Percentiles rank a stretch among this genome's conserved stretches.
phyloP scores from a whole-genome alignment of 1,140 invertebrate genomes.

The Laodelphax striatellus region DNA sequence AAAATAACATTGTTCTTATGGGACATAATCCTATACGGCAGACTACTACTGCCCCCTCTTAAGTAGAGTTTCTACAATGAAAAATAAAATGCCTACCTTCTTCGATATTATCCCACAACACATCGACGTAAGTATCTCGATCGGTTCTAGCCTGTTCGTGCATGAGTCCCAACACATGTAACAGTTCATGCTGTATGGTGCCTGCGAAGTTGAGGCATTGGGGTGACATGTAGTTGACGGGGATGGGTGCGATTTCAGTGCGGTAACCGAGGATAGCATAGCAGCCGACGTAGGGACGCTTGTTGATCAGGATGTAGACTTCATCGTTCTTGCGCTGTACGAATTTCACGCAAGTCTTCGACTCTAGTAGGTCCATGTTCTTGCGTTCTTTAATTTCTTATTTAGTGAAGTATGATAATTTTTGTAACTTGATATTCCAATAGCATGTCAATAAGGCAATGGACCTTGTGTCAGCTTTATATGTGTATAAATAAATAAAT shows the following conservation, averaged over 20 bases:
- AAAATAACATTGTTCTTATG: too few species aligned
- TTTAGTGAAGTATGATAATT: too few species aligned
- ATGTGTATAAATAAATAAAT: too few species aligned
- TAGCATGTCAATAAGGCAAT: too few species aligned
- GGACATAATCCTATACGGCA: too few species aligned
- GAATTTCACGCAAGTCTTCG: slow-evolving; percentile 33
- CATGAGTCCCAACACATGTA: slow-evolving; percentile 35
- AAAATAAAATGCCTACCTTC: slow-evolving; percentile 25
- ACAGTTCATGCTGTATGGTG: slow-evolving; percentile 34
- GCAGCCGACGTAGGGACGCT: slow-evolving; percentile 20
- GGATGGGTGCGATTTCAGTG: slow-evolving; percentile 12
- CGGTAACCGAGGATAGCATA: slow-evolving; percentile 24
- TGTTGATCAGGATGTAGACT: slow-evolving; percentile 29
- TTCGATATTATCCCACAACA: slow-evolving; percentile 36
- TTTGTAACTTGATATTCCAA: too few species aligned
- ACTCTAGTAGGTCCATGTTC: slow-evolving; percentile 20
- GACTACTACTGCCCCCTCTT: too few species aligned
- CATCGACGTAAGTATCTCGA: slow-evolving; percentile 31
- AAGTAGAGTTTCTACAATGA: too few species aligned
- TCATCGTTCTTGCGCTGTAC: slow-evolving; percentile 26
- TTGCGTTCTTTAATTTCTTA: slow-evolving; percentile 11
- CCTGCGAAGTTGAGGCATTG: slow-evolving; percentile 29
- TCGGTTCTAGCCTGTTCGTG: slow-evolving; percentile 36
- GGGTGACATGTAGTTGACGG: slow-evolving; percentile 23
- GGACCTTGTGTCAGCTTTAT: too few species aligned